Evolutionary conservation across 2,113 vertebrate genomes (phyloP).

Genomic region (Chiloscyllium plagiosum): DNA sequence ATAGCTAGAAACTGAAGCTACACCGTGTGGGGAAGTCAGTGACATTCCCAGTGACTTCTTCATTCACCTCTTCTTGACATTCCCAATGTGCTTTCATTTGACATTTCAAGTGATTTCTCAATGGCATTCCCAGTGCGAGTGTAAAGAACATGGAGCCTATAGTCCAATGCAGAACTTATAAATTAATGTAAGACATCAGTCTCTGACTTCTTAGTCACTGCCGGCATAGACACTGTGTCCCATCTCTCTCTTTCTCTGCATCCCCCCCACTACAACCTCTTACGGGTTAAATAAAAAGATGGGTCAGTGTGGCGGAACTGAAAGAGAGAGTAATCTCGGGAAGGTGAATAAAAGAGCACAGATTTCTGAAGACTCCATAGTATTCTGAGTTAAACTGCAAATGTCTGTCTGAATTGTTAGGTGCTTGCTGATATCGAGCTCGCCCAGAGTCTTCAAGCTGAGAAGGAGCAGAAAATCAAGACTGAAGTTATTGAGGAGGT

Average conservation of each 20-base stretch:
- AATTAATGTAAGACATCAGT: background rate
- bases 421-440: constrained; percentile 84
- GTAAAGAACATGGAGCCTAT: background rate
- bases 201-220: background rate
- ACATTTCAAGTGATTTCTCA: too few species aligned
- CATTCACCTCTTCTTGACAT: background rate
- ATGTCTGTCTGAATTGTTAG: constrained; percentile 48
- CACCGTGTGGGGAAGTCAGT: background rate
- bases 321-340: too few species aligned
- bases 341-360: background rate
- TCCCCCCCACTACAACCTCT: too few species aligned
- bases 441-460: constrained; percentile 77
- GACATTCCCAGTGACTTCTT: background rate
- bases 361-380: background rate
- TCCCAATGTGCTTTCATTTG: too few species aligned
- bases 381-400: background rate
- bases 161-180: background rate
- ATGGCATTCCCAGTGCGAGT: background rate
- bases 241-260: too few species aligned
- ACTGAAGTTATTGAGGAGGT: constrained; percentile 60
- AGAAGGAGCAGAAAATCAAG: constrained; percentile 56
- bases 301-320: too few species aligned
- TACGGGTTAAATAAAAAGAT: too few species aligned
- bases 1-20: background rate
- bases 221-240: background rate